Percentiles rank a stretch among this genome's conserved stretches.
phyloP scores from a whole-genome alignment of 92 coral and sea anemone genomes.

The Montipora capitata region DNA sequence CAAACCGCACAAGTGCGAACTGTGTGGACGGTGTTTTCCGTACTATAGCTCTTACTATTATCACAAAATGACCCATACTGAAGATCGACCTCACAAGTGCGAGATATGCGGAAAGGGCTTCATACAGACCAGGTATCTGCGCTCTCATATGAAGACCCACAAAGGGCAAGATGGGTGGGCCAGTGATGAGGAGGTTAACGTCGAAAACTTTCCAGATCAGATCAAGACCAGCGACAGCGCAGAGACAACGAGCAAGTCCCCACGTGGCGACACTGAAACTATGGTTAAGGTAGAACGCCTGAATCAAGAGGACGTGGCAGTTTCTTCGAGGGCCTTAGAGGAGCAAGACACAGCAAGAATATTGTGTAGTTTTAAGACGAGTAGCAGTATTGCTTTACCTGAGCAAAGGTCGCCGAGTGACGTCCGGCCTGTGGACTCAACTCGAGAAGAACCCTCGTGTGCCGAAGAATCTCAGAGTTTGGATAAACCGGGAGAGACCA shows the following conservation, averaged over 20 bases:
- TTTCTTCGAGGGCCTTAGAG: constrained; percentile 47
- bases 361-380: constrained; percentile 84
- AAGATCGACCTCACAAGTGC: constrained; percentile 93
- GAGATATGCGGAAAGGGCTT: constrained; percentile 93
- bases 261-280: constrained; percentile 4
- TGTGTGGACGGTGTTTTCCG: constrained; percentile 93
- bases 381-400: constrained; percentile 10
- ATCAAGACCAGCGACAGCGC: neutral
- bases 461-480: constrained; percentile 3
- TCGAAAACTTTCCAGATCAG: constrained; percentile 16
- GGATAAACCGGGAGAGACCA: constrained; percentile 5
- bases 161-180: constrained; percentile 71
- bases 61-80: constrained; percentile 97
- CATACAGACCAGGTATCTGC: constrained; percentile 89
- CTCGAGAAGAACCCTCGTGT: neutral
- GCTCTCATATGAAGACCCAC: constrained; percentile 87
- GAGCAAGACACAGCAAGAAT: constrained; percentile 89
- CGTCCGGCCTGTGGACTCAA: neutral
- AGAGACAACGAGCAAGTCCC: constrained; percentile 2
- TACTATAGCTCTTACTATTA: constrained; percentile 94
- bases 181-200: constrained; percentile 44
- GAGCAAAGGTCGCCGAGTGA: constrained; percentile 6
- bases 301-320: neutral
- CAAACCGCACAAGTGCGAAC: constrained; percentile 93
- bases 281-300: constrained; percentile 7